Evolutionary conservation across 1,140 invertebrate species (phyloP).

Genomic region (Pinna nobilis): DNA sequence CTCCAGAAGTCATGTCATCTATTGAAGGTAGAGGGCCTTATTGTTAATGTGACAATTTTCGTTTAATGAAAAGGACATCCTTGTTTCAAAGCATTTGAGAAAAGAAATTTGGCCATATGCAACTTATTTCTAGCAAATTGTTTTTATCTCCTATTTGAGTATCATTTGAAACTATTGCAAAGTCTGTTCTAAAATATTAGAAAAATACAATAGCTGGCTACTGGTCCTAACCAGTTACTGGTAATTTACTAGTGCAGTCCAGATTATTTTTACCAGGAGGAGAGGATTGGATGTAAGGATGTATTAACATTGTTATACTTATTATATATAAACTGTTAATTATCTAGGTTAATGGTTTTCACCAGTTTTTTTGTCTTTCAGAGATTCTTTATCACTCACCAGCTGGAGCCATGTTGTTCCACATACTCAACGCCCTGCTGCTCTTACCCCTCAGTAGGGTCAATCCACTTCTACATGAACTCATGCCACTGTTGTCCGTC

Average conservation of each 20-base stretch:
- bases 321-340: not conserved
- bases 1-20: not conserved
- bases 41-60: not conserved
- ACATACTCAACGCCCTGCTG: constrained; percentile 78
- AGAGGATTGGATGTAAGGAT: not conserved
- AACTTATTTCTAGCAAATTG: too few relatives aligned
- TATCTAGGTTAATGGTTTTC: too few relatives aligned
- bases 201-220: too few relatives aligned
- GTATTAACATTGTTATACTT: not conserved
- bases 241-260: too few relatives aligned
- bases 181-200: too few relatives aligned
- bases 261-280: too few relatives aligned
- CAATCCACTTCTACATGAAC: constrained; percentile 74
- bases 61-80: not conserved
- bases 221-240: too few relatives aligned
- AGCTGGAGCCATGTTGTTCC: constrained; percentile 79
- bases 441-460: constrained; percentile 75
- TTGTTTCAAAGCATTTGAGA: too few relatives aligned
- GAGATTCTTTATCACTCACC: constrained; percentile 77
- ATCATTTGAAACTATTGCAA: too few relatives aligned
- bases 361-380: constrained; percentile 56
- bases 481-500: constrained; percentile 76
- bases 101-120: too few relatives aligned
- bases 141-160: too few relatives aligned
- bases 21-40: constrained; percentile 32